Conservation (phyloP, 2,888 invertebrate species). For the Laothoe populi region DNA sequence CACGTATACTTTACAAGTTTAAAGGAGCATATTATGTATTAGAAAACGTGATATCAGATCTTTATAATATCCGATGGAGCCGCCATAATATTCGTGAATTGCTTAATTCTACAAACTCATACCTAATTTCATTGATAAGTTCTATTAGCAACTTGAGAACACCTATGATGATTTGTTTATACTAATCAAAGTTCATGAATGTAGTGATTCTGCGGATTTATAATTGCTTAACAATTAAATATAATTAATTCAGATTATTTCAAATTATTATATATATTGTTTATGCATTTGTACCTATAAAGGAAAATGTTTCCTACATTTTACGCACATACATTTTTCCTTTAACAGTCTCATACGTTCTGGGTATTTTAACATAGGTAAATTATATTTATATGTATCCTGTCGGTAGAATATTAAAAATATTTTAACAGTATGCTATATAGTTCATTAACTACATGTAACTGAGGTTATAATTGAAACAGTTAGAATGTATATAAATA, state of each 20-base stretch:
- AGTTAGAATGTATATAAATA: constrained; percentile 47
- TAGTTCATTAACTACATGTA: too few relatives aligned
- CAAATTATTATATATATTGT: too few relatives aligned
- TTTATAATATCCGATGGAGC: neutral
- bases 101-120: neutral
- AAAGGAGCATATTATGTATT: neutral
- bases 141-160: neutral
- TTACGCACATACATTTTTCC: too few relatives aligned
- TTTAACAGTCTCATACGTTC: too few relatives aligned
- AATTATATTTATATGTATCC: too few relatives aligned
- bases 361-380: too few relatives aligned
- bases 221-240: neutral
- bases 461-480: neutral
- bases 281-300: too few relatives aligned
- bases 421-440: too few relatives aligned
- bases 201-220: neutral
- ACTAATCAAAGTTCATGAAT: neutral
- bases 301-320: too few relatives aligned
- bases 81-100: constrained; percentile 19
- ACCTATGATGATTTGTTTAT: neutral
- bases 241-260: too few relatives aligned
- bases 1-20: constrained; percentile 12
- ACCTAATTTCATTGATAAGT: neutral
- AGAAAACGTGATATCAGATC: neutral
- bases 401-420: too few relatives aligned